A percentile compares a stretch with the other conserved stretches of the same genome.
Evolutionary conservation across 1,140 invertebrate genomes (phyloP).

Genomic region (Stegodyphus dumicola): DNA sequence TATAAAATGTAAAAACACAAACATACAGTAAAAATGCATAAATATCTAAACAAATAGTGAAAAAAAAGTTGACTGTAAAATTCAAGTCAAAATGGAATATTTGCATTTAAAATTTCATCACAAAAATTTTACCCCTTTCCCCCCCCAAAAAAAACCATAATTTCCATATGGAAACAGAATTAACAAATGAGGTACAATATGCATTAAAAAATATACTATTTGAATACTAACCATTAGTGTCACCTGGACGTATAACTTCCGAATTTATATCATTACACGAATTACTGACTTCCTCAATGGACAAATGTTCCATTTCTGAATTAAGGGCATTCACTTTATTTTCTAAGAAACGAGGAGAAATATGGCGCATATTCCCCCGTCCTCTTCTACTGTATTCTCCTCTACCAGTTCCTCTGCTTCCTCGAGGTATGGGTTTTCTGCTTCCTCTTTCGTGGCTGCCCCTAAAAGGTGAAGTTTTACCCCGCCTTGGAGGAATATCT

Average conservation of each 20-base stretch:
- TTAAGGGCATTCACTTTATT: conserved; percentile 27
- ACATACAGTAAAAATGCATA: too few relatives aligned
- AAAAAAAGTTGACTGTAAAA: too few relatives aligned
- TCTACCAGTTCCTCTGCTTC: conserved; percentile 37
- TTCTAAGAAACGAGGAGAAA: conserved; percentile 44
- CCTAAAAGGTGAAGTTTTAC: conserved; percentile 22
- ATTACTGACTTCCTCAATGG: conserved; percentile 1
- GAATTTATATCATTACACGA: background rate
- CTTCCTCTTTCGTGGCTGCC: conserved; percentile 43
- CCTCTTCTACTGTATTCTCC: conserved; percentile 23
- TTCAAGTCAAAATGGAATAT: too few relatives aligned
- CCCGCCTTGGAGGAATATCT: conserved; percentile 5
- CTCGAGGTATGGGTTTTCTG: conserved; percentile 28
- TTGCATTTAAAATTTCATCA: too few relatives aligned
- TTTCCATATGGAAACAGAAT: too few relatives aligned
- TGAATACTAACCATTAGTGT: conserved; percentile 31
- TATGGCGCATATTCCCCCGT: conserved; percentile 6
- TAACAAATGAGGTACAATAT: too few relatives aligned
- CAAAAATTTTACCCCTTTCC: too few relatives aligned
- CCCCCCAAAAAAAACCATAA: too few relatives aligned
- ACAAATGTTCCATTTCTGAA: conserved; percentile 38
- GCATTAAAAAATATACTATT: background rate
- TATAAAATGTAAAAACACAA: too few relatives aligned
- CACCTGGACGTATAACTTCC: conserved; percentile 1
- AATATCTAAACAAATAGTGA: too few relatives aligned